Evolutionary conservation across 1,140 invertebrate species (phyloP), one percentile per base, ranked within the genome.

Genomic region (Macrotrachela quadricornifera): DNA sequence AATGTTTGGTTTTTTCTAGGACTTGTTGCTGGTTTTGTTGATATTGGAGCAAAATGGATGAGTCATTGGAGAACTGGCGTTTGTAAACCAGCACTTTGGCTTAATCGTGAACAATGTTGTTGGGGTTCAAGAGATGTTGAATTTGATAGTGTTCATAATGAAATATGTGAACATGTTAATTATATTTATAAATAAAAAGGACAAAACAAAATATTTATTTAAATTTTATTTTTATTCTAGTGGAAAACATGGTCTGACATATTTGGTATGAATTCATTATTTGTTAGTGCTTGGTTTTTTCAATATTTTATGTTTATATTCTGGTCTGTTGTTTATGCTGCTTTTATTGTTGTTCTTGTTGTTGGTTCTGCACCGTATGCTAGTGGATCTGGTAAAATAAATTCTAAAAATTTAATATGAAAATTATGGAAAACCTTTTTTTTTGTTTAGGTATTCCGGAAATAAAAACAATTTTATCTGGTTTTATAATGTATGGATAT

Each of bases 391-490:
- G 49, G 49, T 43, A 55, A 71, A 46, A 11, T 46, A 16, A 16
- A n/a, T 10, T 56, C 11, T 46, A 41, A 12, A 13, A 56, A 50
- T 18, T 37, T 54, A n/a, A n/a, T n/a, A n/a, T n/a, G n/a, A n/a
- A n/a, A n/a, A n/a, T n/a, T n/a, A n/a, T n/a, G n/a, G n/a, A 14
- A 47, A 41, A 11, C 10, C 3, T 45, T 36, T 10, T 12, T 44
- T 21, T 17, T 45, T 40, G 14, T 2, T 57, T 13, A 44, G 12
- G 17, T 50, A 52, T 60, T 59, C 43, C 42, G 12, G 57, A 80
- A 78, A 96, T 99, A 57, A 99, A 99, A 74, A 97, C 91, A n/a
- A 97, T 99, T 59, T 72, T 99, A 40, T 94, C 90, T 67, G 94
- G 94, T 8, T 99, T 97, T 71, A 95, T 97, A 61, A 99, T 97